Evolutionary conservation across 2,797 vertebrate species (phyloP).

Genomic region (Myotis planiceps): DNA sequence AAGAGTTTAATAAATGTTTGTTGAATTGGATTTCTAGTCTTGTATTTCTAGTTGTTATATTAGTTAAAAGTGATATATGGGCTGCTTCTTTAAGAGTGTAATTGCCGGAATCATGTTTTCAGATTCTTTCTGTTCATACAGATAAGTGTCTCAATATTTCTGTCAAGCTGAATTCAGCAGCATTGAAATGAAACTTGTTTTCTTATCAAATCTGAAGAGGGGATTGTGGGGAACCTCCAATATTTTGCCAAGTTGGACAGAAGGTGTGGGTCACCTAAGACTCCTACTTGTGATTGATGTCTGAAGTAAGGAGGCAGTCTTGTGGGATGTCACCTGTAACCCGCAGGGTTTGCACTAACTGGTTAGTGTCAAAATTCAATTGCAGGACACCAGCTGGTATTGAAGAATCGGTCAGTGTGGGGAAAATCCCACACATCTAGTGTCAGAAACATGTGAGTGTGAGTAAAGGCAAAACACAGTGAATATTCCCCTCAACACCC

Average conservation of each 20-base stretch:
- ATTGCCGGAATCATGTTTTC: not conserved
- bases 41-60: not conserved
- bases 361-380: not conserved
- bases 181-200: not conserved
- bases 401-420: not conserved
- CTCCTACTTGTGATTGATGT: not conserved
- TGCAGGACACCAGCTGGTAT: not conserved
- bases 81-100: not conserved
- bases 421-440: not conserved
- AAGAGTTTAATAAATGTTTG: not conserved
- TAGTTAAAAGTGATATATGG: not conserved
- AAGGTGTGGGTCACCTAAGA: not conserved
- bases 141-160: not conserved
- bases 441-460: not conserved
- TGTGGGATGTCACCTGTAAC: not conserved
- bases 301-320: not conserved
- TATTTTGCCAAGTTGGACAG: not conserved
- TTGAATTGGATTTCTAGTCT: not conserved
- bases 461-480: not conserved
- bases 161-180: not conserved
- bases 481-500: not conserved
- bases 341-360: not conserved
- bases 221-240: not conserved
- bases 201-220: not conserved
- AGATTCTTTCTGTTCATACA: not conserved